Conservation (phyloP, 2,797 vertebrate genomes). For the Fistularia tabacaria region DNA sequence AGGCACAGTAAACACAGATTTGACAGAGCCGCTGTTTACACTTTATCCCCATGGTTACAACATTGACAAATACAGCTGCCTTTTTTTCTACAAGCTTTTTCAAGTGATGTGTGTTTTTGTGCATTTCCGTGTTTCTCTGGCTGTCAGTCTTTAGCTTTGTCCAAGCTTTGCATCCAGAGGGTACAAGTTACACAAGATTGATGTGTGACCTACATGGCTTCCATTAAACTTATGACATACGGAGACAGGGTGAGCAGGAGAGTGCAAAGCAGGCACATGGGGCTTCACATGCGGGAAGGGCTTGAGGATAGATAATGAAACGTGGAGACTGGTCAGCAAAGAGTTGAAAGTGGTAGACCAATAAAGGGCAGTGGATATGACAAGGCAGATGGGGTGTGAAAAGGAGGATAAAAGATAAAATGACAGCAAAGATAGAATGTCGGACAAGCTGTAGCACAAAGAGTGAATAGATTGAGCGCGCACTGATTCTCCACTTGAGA, state of each 20-base stretch:
- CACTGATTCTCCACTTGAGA: constrained; percentile 29
- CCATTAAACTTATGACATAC: constrained; percentile 32
- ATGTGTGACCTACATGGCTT: constrained; percentile 58
- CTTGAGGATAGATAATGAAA: constrained; percentile 50
- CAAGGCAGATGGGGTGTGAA: constrained; percentile 40
- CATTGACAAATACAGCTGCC: constrained; percentile 27
- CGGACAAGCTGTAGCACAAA: constrained; percentile 24
- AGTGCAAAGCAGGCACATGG: constrained; percentile 2
- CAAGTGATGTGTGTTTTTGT: constrained; percentile 8
- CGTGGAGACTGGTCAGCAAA: constrained; percentile 35
- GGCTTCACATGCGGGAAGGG: constrained; percentile 1
- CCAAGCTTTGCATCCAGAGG: constrained; percentile 53
- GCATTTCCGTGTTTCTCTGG: constrained; percentile 29
- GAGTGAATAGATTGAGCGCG: constrained; percentile 26
- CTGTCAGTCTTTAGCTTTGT: constrained; percentile 39
- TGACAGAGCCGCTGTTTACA: constrained; percentile 60
- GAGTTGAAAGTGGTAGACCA: constrained; percentile 36
- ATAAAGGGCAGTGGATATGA: constrained; percentile 31
- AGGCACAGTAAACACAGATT: constrained; percentile 31
- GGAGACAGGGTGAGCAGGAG: constrained; percentile 16
- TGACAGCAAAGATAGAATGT: constrained; percentile 14
- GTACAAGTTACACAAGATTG: constrained; percentile 51
- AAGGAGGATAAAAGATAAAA: constrained; percentile 29
- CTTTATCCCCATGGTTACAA: constrained; percentile 56
- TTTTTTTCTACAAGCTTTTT: constrained; percentile 13